phyloP scores from a whole-genome alignment of 2,888 invertebrate genomes.

The Ormyrus pomaceus region DNA sequence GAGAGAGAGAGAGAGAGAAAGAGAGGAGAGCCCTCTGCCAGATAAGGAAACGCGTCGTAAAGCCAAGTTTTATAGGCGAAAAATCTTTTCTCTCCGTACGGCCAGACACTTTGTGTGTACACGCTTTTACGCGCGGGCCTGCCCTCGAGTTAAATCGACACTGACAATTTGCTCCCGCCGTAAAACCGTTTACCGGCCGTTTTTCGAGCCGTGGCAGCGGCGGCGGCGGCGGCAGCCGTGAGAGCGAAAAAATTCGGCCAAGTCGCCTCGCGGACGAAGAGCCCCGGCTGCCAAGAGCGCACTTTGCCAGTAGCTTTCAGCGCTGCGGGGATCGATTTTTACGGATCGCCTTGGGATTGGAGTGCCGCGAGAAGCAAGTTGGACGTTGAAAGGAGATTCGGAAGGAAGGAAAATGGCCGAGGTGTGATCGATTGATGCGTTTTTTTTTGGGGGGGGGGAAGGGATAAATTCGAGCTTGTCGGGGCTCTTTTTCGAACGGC shows the following conservation, averaged over 20 bases:
- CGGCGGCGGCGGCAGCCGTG: neutral
- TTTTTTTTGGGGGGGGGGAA: no score
- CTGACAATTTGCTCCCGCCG: slow-evolving; percentile 34
- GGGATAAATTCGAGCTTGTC: no score
- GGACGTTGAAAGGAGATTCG: no score
- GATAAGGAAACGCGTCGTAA: slow-evolving; percentile 34
- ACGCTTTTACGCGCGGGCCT: neutral
- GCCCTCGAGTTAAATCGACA: slow-evolving; percentile 34
- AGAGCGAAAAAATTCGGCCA: neutral
- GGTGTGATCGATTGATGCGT: neutral
- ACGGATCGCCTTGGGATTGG: no score
- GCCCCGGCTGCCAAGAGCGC: no score
- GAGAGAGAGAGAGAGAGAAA: no score
- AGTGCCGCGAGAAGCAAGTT: neutral
- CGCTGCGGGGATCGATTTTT: no score
- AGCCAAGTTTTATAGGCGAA: slow-evolving; percentile 39
- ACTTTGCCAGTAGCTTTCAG: no score
- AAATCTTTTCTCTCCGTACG: slow-evolving; percentile 5
- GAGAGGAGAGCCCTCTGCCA: neutral
- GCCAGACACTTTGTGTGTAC: neutral
- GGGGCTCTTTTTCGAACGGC: no score
- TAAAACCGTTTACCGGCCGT: neutral
- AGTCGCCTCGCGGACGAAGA: no score
- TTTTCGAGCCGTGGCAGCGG: neutral
- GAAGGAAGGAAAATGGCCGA: neutral